Base-by-base conservation (phyloP, 2,113 vertebrate genomes). In the Leucosticte australis region DNA sequence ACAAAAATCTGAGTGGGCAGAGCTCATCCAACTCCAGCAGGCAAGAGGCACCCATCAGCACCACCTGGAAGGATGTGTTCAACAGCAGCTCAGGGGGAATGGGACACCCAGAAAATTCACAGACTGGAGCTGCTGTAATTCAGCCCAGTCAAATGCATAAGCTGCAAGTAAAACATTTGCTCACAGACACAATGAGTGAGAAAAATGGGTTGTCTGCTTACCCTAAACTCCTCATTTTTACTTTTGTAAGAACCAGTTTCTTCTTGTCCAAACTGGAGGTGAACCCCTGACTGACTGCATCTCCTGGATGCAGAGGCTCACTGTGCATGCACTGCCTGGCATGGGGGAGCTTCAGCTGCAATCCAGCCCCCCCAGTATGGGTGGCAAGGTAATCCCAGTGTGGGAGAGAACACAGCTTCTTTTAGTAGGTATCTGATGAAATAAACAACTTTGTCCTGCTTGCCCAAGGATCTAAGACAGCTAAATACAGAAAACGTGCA, bases 221-320 rank as follows among this genome's bases (percentile, higher is more conserved):
- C 8, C 37, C 14, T 20, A 41, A 15, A 82, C 9, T 63, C 63
- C 31, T 42, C 4, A 5, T 77, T 90, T 77, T 49, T 33, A 27
- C 18, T 39, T 69, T 57, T 42, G 20, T 15, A 44, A 62, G 39
- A 64, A 68, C 17, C 37, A 18, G 28, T 17, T 78, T 77, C 64
- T n/a, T n/a, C 31, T 30, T 42, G 8, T n/a, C 35, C 0, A 1
- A 31, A 28, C 19, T 1, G 2, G 15, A 76, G 11, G 14, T 55
- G 47, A 75, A 94, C 21, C 28, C 33, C 46, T 60, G 41, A 28
- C 31, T 0, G 3, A 31, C 41, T 41, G 41, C 41, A 41, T 3
- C 4, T 26, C 41, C 1, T 0, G 0, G 24, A 15, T 46, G 31
- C 41, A 69, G 26, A 28, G 67, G 15, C 46, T 86, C 53, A 0